phyloP scores from a whole-genome alignment of 2,113 vertebrate species.

The Seriola dumerili region DNA sequence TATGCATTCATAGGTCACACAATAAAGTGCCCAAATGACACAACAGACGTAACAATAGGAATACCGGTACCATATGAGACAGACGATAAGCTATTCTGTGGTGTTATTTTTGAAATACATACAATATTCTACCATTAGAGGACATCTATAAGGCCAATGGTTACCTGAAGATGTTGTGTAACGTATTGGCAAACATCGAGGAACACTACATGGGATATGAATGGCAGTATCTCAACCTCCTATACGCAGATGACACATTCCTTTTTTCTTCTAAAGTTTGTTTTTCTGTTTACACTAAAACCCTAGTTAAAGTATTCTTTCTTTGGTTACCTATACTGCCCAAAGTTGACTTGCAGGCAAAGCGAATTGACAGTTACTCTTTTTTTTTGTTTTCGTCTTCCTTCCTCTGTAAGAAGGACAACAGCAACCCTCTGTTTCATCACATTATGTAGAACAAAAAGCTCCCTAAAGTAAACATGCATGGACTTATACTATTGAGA shows the following conservation, averaged over 20 bases:
- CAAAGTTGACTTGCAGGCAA: slow-evolving; percentile 82
- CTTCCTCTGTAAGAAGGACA: slow-evolving; percentile 56
- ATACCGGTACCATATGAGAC: slow-evolving; percentile 85
- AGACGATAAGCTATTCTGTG: slow-evolving; percentile 84
- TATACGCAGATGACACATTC: slow-evolving; percentile 73
- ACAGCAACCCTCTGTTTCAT: slow-evolving; percentile 61
- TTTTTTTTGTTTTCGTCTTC: slow-evolving; percentile 32
- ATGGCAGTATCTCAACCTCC: slow-evolving; percentile 88
- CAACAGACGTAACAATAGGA: slow-evolving; percentile 86
- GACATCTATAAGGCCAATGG: slow-evolving; percentile 96
- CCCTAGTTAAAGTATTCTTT: slow-evolving; percentile 77
- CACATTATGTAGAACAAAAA: slow-evolving; percentile 65
- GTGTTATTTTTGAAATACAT: slow-evolving; percentile 82
- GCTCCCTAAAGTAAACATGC: slow-evolving; percentile 80
- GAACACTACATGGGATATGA: slow-evolving; percentile 85
- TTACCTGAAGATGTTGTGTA: slow-evolving; percentile 94
- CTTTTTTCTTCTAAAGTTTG: slow-evolving; percentile 58
- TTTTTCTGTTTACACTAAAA: slow-evolving; percentile 68
- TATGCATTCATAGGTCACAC: slow-evolving; percentile 92
- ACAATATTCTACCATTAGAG: slow-evolving; percentile 88
- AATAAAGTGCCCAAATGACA: slow-evolving; percentile 96
- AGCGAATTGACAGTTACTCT: slow-evolving; percentile 58
- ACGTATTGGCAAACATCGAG: slow-evolving; percentile 88
- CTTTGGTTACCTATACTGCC: slow-evolving; percentile 89
- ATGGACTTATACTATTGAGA: slow-evolving; percentile 58